Conservation (phyloP, 30 jellyfish, hydroid and myxozoan genomes). For the Chrysaora quinquecirrha region DNA sequence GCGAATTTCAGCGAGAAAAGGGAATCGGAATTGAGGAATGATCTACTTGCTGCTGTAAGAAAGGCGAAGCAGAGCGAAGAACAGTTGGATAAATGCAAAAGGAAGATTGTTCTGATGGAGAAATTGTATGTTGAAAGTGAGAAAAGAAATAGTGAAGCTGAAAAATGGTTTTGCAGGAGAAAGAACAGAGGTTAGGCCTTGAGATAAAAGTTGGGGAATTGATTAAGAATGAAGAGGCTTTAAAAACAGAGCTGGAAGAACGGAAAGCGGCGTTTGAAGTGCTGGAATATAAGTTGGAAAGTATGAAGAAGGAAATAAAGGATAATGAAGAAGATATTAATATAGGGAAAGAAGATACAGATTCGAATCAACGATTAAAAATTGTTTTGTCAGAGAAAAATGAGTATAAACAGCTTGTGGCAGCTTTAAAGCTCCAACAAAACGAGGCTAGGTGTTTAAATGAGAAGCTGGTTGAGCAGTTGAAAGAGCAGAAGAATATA, state of each 20-base stretch:
- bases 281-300: not conserved
- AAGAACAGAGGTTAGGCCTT: not conserved
- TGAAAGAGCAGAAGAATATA: slow-evolving; percentile 8
- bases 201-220: not conserved
- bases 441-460: slow-evolving; percentile 45
- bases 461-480: slow-evolving; percentile 38
- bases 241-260: not conserved
- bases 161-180: slow-evolving; percentile 14
- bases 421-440: slow-evolving; percentile 48
- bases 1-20: slow-evolving; percentile 24
- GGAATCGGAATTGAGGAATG: slow-evolving; percentile 45
- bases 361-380: not conserved
- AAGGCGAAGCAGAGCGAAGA: slow-evolving; percentile 23
- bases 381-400: slow-evolving; percentile 14
- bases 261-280: not conserved
- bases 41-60: slow-evolving; percentile 37
- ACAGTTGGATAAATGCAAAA: slow-evolving; percentile 29
- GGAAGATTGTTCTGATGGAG: slow-evolving; percentile 40
- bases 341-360: not conserved
- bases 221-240: not conserved
- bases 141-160: slow-evolving; percentile 18
- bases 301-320: not conserved
- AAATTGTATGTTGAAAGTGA: slow-evolving; percentile 51
- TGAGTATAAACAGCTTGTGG: slow-evolving; percentile 41
- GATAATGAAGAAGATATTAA: not conserved